Evolutionary conservation across 1,140 invertebrate genomes (phyloP).

Genomic region (Scaptomyza montana): DNA sequence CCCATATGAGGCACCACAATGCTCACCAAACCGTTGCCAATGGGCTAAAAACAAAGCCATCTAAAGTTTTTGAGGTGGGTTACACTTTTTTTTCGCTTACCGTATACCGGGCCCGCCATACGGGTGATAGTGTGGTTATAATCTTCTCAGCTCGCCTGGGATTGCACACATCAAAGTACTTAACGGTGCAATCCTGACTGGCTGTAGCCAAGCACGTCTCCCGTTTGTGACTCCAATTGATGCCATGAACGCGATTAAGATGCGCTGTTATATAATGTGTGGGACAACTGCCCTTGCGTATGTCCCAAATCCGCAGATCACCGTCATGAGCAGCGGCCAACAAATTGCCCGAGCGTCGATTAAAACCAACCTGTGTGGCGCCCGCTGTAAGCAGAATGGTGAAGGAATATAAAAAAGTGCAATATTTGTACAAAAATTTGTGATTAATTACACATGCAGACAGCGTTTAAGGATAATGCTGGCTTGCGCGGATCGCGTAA

Average conservation of each 20-base stretch:
- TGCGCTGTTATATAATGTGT: conserved; percentile 97
- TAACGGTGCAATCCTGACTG: conserved; percentile 97
- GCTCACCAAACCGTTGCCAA: conserved; percentile 95
- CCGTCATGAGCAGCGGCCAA: conserved; percentile 97
- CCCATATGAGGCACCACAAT: conserved; percentile 92
- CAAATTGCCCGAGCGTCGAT: conserved; percentile 91
- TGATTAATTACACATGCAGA: conserved; percentile 84
- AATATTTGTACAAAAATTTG: background rate
- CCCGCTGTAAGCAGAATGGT: conserved; percentile 87
- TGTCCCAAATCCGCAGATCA: conserved; percentile 97
- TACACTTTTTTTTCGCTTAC: conserved; percentile 84
- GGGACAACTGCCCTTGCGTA: conserved; percentile 93
- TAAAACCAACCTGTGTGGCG: conserved; percentile 97
- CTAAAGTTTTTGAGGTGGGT: background rate
- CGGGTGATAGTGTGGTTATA: conserved; percentile 93
- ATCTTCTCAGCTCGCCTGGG: conserved; percentile 91
- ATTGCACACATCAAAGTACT: conserved; percentile 96
- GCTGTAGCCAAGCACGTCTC: conserved; percentile 95
- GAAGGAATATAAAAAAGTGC: background rate
- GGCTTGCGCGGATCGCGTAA: conserved; percentile 93
- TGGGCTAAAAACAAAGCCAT: conserved; percentile 87
- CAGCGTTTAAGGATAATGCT: conserved; percentile 90
- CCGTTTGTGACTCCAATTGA: conserved; percentile 95
- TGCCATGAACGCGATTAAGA: conserved; percentile 95
- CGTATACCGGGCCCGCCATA: conserved; percentile 96